phyloP scores from a whole-genome alignment of 1,140 invertebrate species.

The Apis laboriosa region DNA sequence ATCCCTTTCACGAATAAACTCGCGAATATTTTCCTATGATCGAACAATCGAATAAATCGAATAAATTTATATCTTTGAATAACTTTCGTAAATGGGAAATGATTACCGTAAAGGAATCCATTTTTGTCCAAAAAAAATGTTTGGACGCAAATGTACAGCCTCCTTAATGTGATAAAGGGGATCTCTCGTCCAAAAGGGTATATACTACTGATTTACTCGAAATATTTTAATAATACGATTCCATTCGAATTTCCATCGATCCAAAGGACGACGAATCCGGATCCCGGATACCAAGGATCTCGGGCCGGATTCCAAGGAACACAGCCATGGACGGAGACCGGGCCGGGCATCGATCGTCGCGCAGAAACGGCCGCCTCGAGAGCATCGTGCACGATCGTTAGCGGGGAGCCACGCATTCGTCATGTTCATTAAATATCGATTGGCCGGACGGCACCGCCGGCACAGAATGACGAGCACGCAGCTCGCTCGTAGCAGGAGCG shows the following conservation, averaged over 20 bases:
- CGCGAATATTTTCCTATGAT: too few species aligned
- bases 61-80: too few species aligned
- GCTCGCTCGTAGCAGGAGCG: not conserved
- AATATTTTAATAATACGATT: not conserved
- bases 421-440: conserved; percentile 65
- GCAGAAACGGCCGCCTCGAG: not conserved
- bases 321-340: not conserved
- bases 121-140: too few species aligned
- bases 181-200: too few species aligned
- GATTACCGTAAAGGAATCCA: too few species aligned
- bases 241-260: not conserved
- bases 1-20: too few species aligned
- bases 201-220: too few species aligned
- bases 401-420: conserved; percentile 7
- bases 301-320: conserved; percentile 10
- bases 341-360: not conserved
- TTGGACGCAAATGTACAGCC: too few species aligned
- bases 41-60: too few species aligned
- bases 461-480: conserved; percentile 39
- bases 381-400: conserved; percentile 29
- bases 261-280: not conserved
- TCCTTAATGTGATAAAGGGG: too few species aligned
- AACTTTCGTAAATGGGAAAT: too few species aligned
- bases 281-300: not conserved
- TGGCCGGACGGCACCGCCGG: conserved; percentile 11